phyloP scores from a whole-genome alignment of 2,888 invertebrate genomes.

The Agrilus biguttatus region DNA sequence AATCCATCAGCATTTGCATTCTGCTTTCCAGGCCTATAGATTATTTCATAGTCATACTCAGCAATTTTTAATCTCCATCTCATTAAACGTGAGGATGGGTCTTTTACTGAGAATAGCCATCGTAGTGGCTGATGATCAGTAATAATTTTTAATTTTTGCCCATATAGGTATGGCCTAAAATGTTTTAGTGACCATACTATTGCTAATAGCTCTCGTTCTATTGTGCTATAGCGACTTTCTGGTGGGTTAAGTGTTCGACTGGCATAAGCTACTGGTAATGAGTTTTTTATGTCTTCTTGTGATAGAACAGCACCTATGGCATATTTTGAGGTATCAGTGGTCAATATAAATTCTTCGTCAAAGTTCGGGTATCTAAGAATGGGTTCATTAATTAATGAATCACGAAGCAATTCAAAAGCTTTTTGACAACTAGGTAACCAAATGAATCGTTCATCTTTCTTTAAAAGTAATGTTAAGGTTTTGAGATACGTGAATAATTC shows the following conservation, averaged over 20 bases:
- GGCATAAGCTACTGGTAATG: conserved; percentile 1
- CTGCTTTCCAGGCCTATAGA: no score
- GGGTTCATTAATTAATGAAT: not conserved
- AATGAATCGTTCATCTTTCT: no score
- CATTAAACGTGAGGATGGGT: conserved; percentile 1
- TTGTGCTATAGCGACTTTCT: conserved; percentile 4
- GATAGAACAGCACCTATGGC: conserved; percentile 1
- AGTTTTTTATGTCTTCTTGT: not conserved
- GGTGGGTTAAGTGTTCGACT: not conserved
- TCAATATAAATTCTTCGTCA: not conserved
- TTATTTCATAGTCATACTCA: no score
- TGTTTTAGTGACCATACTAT: conserved; percentile 2
- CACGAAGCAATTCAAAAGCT: no score
- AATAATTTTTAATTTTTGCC: not conserved
- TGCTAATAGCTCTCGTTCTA: conserved; percentile 3
- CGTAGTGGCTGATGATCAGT: conserved; percentile 1
- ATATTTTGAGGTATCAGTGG: not conserved
- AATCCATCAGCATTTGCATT: no score
- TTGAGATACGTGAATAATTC: no score
- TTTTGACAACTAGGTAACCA: no score
- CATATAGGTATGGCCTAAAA: conserved; percentile 6
- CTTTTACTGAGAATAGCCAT: conserved; percentile 1
- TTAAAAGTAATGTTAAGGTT: no score
- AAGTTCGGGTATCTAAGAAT: conserved; percentile 1
- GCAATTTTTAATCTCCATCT: not conserved